phyloP scores from a whole-genome alignment of 2,113 vertebrate genomes.

The Pimephales promelas region DNA sequence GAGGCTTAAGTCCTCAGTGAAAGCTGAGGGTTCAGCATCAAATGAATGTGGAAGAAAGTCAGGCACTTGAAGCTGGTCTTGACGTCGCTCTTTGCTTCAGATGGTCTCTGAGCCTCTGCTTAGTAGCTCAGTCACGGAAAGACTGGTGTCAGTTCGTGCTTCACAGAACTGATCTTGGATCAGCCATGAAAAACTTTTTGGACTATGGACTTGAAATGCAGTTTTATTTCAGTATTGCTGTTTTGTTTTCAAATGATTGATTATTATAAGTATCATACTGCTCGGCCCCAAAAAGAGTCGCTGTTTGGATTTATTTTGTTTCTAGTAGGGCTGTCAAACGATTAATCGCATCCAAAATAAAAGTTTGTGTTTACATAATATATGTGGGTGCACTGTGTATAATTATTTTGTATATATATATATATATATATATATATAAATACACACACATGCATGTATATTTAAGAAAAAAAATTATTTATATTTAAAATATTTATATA shows the following conservation, averaged over 20 bases:
- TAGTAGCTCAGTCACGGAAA: constrained; percentile 23
- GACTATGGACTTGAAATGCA: neutral
- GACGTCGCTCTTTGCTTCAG: constrained; percentile 26
- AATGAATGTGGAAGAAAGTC: constrained; percentile 70
- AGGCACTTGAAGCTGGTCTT: constrained; percentile 59
- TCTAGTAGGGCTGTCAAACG: too few species aligned
- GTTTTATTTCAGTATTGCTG: neutral
- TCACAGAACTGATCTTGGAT: constrained; percentile 6
- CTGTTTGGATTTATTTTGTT: too few species aligned
- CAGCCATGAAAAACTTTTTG: neutral
- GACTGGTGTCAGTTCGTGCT: neutral
- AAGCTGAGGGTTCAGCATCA: constrained; percentile 72
- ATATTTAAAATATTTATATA: too few species aligned
- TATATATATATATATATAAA: too few species aligned
- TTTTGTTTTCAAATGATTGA: neutral
- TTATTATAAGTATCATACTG: too few species aligned
- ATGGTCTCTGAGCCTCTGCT: constrained; percentile 17
- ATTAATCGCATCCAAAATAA: too few species aligned
- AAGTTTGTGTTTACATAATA: too few species aligned
- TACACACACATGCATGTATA: too few species aligned
- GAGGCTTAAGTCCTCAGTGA: constrained; percentile 72
- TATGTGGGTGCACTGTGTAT: too few species aligned
- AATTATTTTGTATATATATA: too few species aligned
- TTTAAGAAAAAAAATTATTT: too few species aligned
- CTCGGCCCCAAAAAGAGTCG: too few species aligned